These are phyloP conservation scores for Podarcis lilfordi DNA, from an alignment of 2,797 vertebrate species.

Conservation along the genomic window DNA sequence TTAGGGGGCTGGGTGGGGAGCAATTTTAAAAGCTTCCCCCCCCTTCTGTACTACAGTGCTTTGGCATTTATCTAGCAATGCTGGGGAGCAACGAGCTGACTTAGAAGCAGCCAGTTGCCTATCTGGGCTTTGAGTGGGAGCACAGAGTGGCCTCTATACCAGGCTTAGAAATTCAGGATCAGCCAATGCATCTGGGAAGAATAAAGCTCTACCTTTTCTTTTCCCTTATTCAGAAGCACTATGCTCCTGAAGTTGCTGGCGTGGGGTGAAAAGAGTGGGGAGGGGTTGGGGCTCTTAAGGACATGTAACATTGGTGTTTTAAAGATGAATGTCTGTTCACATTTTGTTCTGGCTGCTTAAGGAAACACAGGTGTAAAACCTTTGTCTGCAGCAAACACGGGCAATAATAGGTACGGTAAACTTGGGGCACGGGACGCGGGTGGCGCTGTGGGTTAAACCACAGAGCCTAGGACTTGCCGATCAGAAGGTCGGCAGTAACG, in stretches of 20 bases:
- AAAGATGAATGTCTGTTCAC: background rate
- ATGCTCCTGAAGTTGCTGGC: background rate
- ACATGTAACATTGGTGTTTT: background rate
- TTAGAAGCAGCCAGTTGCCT: background rate
- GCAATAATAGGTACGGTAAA: no score
- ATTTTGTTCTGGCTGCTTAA: background rate
- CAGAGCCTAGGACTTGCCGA: no score
- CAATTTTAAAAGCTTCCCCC: slow-evolving; percentile 8
- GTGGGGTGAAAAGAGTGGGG: background rate
- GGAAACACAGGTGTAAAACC: background rate
- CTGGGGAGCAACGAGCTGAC: background rate
- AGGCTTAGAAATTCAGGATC: background rate
- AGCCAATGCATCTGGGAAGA: background rate
- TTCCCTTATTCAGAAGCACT: background rate
- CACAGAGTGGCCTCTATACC: background rate
- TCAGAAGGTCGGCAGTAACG: no score
- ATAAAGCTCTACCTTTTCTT: background rate
- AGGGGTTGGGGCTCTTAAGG: background rate
- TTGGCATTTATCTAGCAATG: background rate
- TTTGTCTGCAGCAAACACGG: background rate
- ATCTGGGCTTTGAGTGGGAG: background rate
- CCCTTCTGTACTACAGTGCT: background rate
- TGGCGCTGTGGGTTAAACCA: no score
- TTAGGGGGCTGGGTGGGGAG: slow-evolving; percentile 15
- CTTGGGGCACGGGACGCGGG: no score